A percentile compares a stretch with the other conserved stretches of the same genome.
Conservation (phyloP, 2,888 invertebrate species). For the Leucophenga maculata region DNA sequence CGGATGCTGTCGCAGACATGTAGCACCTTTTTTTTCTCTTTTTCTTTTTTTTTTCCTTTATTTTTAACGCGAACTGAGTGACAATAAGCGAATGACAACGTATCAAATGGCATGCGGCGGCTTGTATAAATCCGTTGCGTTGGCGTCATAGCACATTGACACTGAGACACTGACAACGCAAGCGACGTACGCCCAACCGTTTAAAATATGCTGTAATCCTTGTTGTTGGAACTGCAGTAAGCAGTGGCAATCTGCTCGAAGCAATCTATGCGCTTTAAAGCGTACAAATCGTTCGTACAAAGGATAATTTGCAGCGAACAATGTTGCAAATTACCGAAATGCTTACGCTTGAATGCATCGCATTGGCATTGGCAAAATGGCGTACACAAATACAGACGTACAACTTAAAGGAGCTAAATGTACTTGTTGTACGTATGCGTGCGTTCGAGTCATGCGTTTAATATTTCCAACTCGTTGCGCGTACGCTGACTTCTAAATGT, state of each 20-base stretch:
- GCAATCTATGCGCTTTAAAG: slow-evolving; percentile 1
- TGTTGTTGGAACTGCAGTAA: neutral
- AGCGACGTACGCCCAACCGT: neutral
- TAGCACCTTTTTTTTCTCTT: no score
- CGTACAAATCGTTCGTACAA: neutral
- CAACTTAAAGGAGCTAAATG: neutral
- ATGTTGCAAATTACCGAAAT: slow-evolving; percentile 58
- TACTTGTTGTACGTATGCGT: neutral
- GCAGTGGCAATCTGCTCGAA: neutral
- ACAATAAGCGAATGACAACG: no score
- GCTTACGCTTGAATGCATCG: slow-evolving; percentile 54
- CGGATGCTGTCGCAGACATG: slow-evolving; percentile 13
- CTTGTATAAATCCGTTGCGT: no score
- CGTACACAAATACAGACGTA: neutral
- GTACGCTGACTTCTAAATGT: slow-evolving; percentile 23
- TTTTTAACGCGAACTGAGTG: no score
- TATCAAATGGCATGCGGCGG: no score
- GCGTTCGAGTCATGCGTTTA: slow-evolving; percentile 37
- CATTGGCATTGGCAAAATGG: slow-evolving; percentile 16
- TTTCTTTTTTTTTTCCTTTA: no score
- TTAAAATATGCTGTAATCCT: neutral
- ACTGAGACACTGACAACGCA: neutral
- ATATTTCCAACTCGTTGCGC: slow-evolving; percentile 54
- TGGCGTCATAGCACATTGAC: neutral
- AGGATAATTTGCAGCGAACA: slow-evolving; percentile 44